Evolutionary conservation across 2,797 vertebrate species (phyloP).

Genomic region (Epinephelus awoara): DNA sequence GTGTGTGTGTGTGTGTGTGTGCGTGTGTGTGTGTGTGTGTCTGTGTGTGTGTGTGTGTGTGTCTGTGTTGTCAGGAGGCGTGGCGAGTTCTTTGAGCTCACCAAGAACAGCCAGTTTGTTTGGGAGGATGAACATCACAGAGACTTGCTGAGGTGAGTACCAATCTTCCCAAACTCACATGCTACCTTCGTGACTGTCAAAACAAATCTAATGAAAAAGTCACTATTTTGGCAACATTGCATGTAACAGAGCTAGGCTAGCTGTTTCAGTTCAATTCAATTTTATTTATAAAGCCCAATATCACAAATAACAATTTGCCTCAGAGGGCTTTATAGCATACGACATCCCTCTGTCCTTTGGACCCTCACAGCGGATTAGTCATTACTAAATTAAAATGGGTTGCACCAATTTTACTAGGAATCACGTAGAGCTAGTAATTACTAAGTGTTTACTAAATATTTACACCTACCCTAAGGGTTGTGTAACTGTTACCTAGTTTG

Average conservation of each 20-base stretch:
- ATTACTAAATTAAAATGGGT: no score
- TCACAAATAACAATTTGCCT: no score
- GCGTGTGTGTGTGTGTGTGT: constrained; percentile 22
- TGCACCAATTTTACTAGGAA: no score
- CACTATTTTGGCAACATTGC: neutral
- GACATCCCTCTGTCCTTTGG: no score
- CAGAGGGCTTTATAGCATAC: no score
- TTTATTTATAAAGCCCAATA: no score
- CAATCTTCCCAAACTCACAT: neutral
- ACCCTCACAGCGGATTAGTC: no score
- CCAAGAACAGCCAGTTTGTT: constrained; percentile 93
- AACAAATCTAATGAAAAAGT: neutral
- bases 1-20: constrained; percentile 29
- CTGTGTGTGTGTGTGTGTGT: constrained; percentile 44
- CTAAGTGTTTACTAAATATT: no score
- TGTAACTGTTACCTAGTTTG: no score
- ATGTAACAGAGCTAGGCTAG: neutral
- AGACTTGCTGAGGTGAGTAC: constrained; percentile 91
- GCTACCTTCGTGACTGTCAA: neutral
- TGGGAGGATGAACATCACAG: constrained; percentile 93
- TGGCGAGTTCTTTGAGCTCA: constrained; percentile 96
- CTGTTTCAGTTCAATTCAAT: no score
- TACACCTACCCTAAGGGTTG: no score
- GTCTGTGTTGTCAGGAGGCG: constrained; percentile 87
- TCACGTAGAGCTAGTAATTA: no score